These are phyloP conservation scores for Scaptodrosophila lebanonensis DNA, from an alignment of 1,140 invertebrate genomes.

Conservation along the genomic window DNA sequence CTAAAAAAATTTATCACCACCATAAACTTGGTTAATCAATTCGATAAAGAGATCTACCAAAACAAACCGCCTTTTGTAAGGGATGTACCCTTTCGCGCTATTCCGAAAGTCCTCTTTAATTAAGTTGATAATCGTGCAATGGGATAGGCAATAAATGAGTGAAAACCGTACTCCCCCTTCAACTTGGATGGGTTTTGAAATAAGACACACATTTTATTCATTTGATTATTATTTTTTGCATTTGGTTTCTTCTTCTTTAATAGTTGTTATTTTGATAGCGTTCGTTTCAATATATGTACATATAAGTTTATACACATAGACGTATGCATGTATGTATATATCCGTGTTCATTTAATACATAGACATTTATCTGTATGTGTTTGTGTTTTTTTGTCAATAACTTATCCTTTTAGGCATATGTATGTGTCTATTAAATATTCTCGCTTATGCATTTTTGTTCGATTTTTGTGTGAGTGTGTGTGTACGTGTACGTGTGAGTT, in stretches of 20 bases:
- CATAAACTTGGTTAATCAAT: too few relatives aligned
- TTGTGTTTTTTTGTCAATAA: slow-evolving; percentile 86
- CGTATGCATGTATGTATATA: slow-evolving; percentile 14
- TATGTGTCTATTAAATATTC: slow-evolving; percentile 62
- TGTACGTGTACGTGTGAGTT: slow-evolving; percentile 28
- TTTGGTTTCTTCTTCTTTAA: slow-evolving; percentile 22
- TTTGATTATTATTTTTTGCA: slow-evolving; percentile 39
- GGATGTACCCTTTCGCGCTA: too few relatives aligned
- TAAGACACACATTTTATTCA: slow-evolving; percentile 1
- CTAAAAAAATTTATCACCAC: too few relatives aligned
- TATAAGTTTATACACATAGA: slow-evolving; percentile 27
- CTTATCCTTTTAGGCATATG: slow-evolving; percentile 71
- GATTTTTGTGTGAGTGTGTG: slow-evolving; percentile 39
- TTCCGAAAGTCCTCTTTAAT: too few relatives aligned
- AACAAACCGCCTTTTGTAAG: too few relatives aligned
- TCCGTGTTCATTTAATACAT: slow-evolving; percentile 43
- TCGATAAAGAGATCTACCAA: too few relatives aligned
- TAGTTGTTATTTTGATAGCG: slow-evolving; percentile 32
- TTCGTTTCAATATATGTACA: slow-evolving; percentile 58
- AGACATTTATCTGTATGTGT: slow-evolving; percentile 69
- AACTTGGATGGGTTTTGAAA: too few relatives aligned
- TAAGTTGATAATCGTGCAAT: too few relatives aligned
- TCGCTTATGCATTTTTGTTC: background rate
- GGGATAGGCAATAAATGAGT: too few relatives aligned
- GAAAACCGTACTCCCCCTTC: too few relatives aligned